Percentiles rank a stretch among this genome's conserved stretches.
phyloP scores from a whole-genome alignment of 2,888 invertebrate genomes.

The Hypomecis punctinalis region DNA sequence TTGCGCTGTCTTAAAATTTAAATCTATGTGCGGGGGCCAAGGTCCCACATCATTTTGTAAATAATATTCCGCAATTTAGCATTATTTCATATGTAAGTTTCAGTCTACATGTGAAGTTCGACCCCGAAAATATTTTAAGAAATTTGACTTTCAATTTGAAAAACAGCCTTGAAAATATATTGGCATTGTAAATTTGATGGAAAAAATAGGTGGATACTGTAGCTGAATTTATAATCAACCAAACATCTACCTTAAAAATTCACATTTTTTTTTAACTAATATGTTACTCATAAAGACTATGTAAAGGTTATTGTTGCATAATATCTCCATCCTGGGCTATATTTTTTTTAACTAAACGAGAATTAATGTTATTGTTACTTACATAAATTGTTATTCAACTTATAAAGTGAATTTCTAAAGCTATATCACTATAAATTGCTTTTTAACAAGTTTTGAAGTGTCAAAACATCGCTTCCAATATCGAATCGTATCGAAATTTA shows the following conservation, averaged over 20 bases:
- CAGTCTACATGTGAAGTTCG: constrained; percentile 41
- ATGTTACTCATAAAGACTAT: too few species aligned
- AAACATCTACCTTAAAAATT: too few species aligned
- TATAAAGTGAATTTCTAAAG: not conserved
- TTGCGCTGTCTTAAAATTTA: constrained; percentile 5
- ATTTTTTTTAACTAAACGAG: too few species aligned
- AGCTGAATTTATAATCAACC: not conserved
- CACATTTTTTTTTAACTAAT: too few species aligned
- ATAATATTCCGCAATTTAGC: constrained; percentile 16
- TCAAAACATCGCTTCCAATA: constrained; percentile 34
- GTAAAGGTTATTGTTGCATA: too few species aligned
- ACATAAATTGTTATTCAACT: too few species aligned
- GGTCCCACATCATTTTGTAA: constrained; percentile 17
- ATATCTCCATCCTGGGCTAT: too few species aligned
- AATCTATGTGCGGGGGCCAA: constrained; percentile 18
- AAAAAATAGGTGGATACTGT: not conserved
- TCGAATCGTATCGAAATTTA: constrained; percentile 46
- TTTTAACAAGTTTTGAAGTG: constrained; percentile 16
- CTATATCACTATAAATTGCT: not conserved
- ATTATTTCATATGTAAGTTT: constrained; percentile 28
- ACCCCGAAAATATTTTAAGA: constrained; percentile 49
- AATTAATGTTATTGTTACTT: too few species aligned
- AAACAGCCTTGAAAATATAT: constrained; percentile 52
- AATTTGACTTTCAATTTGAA: constrained; percentile 61
- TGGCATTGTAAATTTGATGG: constrained; percentile 26